phyloP scores from a whole-genome alignment of 2,888 invertebrate genomes.

The Pediacus dermestoides region DNA sequence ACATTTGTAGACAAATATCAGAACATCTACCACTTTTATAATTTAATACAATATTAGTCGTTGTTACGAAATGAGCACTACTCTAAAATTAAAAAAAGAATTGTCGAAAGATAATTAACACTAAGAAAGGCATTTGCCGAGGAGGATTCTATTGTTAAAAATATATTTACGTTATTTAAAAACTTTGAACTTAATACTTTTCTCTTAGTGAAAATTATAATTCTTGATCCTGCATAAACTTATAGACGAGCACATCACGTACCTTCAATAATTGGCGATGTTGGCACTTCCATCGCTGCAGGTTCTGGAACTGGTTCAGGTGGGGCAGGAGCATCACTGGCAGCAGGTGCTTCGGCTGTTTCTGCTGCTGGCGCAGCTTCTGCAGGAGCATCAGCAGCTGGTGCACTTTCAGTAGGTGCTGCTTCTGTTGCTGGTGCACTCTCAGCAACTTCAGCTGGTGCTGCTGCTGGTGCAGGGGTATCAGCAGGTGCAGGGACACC shows the following conservation, averaged over 20 bases:
- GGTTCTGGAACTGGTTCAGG: constrained; percentile 32
- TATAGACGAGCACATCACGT: too few species aligned
- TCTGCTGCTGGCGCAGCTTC: constrained; percentile 23
- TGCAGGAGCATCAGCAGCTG: constrained; percentile 24
- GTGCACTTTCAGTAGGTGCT: constrained; percentile 25
- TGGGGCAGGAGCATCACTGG: constrained; percentile 29
- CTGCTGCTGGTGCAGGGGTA: constrained; percentile 37
- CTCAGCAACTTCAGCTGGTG: constrained; percentile 25
- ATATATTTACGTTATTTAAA: too few species aligned
- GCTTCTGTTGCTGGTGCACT: constrained; percentile 30
- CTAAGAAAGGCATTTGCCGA: too few species aligned
- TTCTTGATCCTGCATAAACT: constrained; percentile 1
- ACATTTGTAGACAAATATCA: too few species aligned
- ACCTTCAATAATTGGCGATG: constrained; percentile 30
- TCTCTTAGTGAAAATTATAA: not conserved
- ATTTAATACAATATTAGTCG: too few species aligned
- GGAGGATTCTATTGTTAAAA: too few species aligned
- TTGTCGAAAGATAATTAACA: too few species aligned
- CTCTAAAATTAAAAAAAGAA: too few species aligned
- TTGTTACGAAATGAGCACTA: too few species aligned
- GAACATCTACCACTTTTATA: too few species aligned
- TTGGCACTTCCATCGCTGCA: constrained; percentile 40
- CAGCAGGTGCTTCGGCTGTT: constrained; percentile 28
- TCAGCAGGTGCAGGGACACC: constrained; percentile 35
- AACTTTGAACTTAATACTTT: too few species aligned